Percentiles rank a stretch among this genome's conserved stretches.
Evolutionary conservation across 2,797 vertebrate genomes (phyloP).

Genomic region (Hoplostethus atlanticus): DNA sequence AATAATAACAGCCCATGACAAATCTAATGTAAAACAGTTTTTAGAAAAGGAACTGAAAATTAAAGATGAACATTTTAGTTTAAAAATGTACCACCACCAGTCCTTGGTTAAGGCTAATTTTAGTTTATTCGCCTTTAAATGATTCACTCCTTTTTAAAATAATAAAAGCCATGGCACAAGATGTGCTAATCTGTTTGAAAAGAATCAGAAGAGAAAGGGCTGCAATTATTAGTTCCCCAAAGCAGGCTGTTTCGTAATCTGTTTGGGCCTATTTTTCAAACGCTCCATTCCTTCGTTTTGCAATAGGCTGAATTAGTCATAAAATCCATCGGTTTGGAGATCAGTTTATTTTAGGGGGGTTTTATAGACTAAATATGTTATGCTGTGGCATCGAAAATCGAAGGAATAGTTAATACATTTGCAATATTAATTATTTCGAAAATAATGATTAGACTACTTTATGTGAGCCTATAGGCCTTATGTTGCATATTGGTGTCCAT

Average conservation of each 20-base stretch:
- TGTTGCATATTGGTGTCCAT: not conserved
- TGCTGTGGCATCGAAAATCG: not conserved
- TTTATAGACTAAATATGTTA: not conserved
- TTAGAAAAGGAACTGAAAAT: too few species aligned
- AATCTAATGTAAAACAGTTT: not conserved
- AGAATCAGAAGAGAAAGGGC: slow-evolving; percentile 29
- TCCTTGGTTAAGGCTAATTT: not conserved
- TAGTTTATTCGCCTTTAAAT: not conserved
- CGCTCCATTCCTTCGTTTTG: not conserved
- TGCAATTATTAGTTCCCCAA: slow-evolving; percentile 48
- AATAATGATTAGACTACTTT: not conserved
- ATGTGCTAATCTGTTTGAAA: not conserved
- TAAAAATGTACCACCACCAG: not conserved
- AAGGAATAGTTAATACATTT: not conserved
- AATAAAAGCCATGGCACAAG: too few species aligned
- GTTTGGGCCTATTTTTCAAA: slow-evolving; percentile 6
- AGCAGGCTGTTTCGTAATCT: slow-evolving; percentile 2
- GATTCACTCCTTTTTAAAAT: too few species aligned
- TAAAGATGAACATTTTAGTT: not conserved
- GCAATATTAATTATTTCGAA: not conserved
- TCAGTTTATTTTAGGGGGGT: not conserved
- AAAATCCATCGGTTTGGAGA: not conserved
- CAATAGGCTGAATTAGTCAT: not conserved
- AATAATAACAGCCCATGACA: too few species aligned
- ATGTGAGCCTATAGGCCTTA: not conserved